Base-by-base conservation (phyloP, 2,113 vertebrate species). In the Centrocercus urophasianus region DNA sequence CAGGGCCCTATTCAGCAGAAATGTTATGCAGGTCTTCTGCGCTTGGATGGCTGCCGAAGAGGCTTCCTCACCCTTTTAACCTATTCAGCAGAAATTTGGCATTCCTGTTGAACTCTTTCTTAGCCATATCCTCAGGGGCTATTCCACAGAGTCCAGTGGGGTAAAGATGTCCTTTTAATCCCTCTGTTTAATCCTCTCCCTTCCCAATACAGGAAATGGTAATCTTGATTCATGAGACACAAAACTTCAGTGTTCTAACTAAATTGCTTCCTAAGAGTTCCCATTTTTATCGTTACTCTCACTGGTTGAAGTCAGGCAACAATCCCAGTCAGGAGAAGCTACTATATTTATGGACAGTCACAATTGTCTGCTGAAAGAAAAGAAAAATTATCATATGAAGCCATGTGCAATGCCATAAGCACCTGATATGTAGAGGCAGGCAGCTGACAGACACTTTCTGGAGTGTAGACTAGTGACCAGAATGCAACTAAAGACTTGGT, bases 31-130 rank as follows among this genome's bases (percentile, higher is more conserved):
- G 97, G 96, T 96, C 94, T 97, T 96, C 97, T 97, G 95, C 95
- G 93, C 94, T 96, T 97, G 96, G 97, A 97, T 97, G 97, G 94
- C 97, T 97, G 97, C 96, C 97, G 97, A 97, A 97, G 97, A 97
- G 96, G 97, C 91, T 97, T 97, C 96, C 96, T 96, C 97, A 97
- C 97, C 94, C 96, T 97, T 97, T 97, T 97, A 96, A 96, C 96
- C 96, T 97, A 97, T 97, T 97, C 97, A 96, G 96, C 97, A 97
- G 96, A 97, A 97, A 97, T 97, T 95, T 97, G 96, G 96, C 96
- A 97, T 97, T 96, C 96, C 96, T 97, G 97, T 97, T 97, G 96
- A 97, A 93, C 96, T 93, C 95, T 97, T 97, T 96, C 96, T 96
- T 97, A 97, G 94, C 96, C 96, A 97, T 96, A 96, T 97, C 95